These are phyloP conservation scores for Drosophila tsacasi DNA, from an alignment of 1,140 invertebrate genomes.

Conservation along the genomic window DNA sequence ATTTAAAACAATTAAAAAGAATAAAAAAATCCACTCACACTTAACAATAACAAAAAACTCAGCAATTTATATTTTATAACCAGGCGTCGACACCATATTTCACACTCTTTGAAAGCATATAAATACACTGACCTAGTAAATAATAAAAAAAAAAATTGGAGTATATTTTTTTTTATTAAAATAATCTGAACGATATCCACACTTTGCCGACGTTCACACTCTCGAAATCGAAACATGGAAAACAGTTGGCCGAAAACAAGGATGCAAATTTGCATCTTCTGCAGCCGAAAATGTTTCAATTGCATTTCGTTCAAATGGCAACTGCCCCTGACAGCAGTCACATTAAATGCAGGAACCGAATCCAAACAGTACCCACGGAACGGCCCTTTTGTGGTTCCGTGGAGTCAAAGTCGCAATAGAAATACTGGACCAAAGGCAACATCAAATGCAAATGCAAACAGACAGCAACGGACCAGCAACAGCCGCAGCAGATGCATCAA, in stretches of 20 bases:
- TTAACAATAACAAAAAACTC: background rate
- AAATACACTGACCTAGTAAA: conserved; percentile 9
- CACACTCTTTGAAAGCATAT: background rate
- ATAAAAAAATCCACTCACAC: background rate
- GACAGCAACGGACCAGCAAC: conserved; percentile 33
- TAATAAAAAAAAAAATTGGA: background rate
- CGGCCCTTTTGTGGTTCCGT: conserved; percentile 68
- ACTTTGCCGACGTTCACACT: conserved; percentile 3
- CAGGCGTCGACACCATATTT: background rate
- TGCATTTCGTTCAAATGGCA: conserved; percentile 51
- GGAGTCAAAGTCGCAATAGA: conserved; percentile 36
- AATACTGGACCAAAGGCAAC: conserved; percentile 43
- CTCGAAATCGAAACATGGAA: conserved; percentile 26
- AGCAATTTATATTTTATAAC: background rate
- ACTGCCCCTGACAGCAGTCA: conserved; percentile 68
- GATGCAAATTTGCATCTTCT: conserved; percentile 47
- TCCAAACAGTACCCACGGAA: conserved; percentile 23
- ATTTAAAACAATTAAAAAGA: background rate
- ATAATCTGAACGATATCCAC: background rate
- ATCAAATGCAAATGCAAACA: conserved; percentile 46
- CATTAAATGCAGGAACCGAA: conserved; percentile 70
- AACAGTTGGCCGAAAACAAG: conserved; percentile 30
- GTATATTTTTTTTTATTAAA: background rate
- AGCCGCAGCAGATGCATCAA: conserved; percentile 78
- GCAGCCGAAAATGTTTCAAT: conserved; percentile 62